These are phyloP conservation scores for Ageneiosus marmoratus DNA, from an alignment of 2,113 vertebrate species.

Conservation along the genomic window DNA sequence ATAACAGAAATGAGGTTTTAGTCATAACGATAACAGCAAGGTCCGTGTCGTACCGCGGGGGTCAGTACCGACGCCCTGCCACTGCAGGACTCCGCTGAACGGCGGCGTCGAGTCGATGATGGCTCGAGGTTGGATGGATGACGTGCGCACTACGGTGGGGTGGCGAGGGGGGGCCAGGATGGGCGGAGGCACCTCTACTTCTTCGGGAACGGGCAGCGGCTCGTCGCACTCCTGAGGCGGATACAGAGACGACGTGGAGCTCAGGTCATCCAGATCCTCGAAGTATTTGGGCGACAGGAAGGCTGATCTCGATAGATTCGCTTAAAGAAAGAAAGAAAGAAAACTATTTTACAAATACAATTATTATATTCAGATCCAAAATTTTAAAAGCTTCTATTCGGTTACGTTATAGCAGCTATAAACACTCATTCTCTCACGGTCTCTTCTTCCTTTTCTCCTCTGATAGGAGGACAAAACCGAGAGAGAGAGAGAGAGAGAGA, in stretches of 20 bases:
- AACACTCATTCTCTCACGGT: no score
- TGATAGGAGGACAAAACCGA: no score
- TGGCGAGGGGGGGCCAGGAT: slow-evolving; percentile 71
- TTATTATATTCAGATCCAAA: no score
- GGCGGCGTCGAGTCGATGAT: slow-evolving; percentile 75
- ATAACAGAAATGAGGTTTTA: neutral
- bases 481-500: no score
- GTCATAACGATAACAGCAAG: no score
- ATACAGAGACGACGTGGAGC: slow-evolving; percentile 85
- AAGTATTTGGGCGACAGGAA: slow-evolving; percentile 90
- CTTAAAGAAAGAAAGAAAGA: slow-evolving; percentile 61
- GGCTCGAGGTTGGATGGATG: slow-evolving; percentile 85
- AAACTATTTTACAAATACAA: no score
- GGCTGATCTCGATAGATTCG: slow-evolving; percentile 88
- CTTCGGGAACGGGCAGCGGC: slow-evolving; percentile 68
- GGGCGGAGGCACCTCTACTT: slow-evolving; percentile 59
- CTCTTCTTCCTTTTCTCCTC: no score
- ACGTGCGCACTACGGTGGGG: slow-evolving; percentile 81
- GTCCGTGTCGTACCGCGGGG: slow-evolving; percentile 61
- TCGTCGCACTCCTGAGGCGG: slow-evolving; percentile 83
- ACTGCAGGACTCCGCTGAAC: slow-evolving; percentile 73
- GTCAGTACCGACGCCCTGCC: slow-evolving; percentile 6
- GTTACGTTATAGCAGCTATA: no score
- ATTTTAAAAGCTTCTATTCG: no score
- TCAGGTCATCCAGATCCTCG: slow-evolving; percentile 92